Base-by-base conservation (phyloP, 2,888 invertebrate species). In the Ceriagrion tenellum region DNA sequence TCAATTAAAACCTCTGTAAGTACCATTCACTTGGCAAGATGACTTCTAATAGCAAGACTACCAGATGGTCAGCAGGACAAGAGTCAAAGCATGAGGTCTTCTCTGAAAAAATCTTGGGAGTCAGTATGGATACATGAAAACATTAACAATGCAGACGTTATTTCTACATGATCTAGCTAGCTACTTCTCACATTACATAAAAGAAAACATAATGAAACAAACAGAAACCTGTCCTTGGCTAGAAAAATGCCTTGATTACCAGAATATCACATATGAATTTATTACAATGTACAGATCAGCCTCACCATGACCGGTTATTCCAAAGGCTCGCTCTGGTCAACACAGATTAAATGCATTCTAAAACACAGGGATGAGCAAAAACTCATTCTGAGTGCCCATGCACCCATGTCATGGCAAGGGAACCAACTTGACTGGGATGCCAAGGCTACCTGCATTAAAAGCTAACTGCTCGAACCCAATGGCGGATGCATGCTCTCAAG, bases 131-230 rank as follows among this genome's bases (percentile, higher is more conserved):
- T 69, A 93, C 93, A 93, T 93, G 69, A 47, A 69, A 93, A 93
- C 93, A 93, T 93, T 93, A 93, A 93, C 74, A 74, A 93, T 69
- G 93, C 69, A 69, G 93, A 93, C 93, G 63, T 93, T 93, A 69
- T 47, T 63, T 93, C 93, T 93, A 93, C 93, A 93, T 69, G 69
- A 93, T 69, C 93, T 93, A 93, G 93, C 93, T 93, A 93, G 69
- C 93, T 93, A 93, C 93, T 93, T 93, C 93, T 93, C 93, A 93
- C 93, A 93, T 93, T 93, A 93, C 69, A 93, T 93, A 93, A 93
- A 93, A 93, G 93, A 93, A 93, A 93, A 93, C 93, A 59, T 93
- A 93, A 93, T 93, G 63, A 93, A 93, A 93, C 93, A 93, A 93
- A 93, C 93, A 93, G 93, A 93, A 59, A 93, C 93, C 93, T 69